phyloP scores from a whole-genome alignment of 2,797 vertebrate genomes.

The Coluber constrictor region DNA sequence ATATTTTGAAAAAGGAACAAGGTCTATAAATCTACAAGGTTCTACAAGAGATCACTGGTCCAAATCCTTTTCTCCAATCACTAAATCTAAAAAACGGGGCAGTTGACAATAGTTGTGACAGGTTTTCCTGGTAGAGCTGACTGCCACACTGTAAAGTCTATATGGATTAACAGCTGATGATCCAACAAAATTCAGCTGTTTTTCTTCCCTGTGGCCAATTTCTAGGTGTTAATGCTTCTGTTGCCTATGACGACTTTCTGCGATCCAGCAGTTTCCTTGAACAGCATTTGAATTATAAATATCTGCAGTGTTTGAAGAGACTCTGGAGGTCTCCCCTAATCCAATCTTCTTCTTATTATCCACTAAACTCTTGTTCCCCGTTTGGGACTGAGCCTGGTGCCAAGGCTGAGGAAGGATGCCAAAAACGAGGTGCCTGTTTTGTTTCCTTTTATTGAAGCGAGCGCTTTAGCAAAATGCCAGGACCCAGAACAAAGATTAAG shows the following conservation, averaged over 20 bases:
- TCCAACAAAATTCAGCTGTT: not conserved
- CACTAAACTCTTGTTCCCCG: too few relatives aligned
- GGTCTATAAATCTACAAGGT: constrained; percentile 27
- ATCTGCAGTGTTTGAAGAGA: not conserved
- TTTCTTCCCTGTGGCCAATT: not conserved
- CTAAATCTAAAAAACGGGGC: not conserved
- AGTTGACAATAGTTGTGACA: not conserved
- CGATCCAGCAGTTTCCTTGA: not conserved
- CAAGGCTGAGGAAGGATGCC: too few relatives aligned
- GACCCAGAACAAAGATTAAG: too few relatives aligned
- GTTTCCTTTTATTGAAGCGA: too few relatives aligned
- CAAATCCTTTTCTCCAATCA: not conserved
- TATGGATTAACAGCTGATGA: not conserved
- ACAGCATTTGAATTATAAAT: not conserved
- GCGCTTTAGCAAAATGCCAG: too few relatives aligned
- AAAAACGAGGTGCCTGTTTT: too few relatives aligned
- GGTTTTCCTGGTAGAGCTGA: not conserved
- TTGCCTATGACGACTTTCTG: not conserved
- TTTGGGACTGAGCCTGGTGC: too few relatives aligned
- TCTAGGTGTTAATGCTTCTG: not conserved
- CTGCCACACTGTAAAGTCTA: not conserved
- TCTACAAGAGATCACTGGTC: not conserved
- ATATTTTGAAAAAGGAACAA: not conserved
- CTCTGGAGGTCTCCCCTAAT: not conserved
- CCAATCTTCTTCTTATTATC: too few relatives aligned